These are phyloP conservation scores for Pelusios castaneus DNA, from an alignment of 2,113 vertebrate species.

Conservation along the genomic window DNA sequence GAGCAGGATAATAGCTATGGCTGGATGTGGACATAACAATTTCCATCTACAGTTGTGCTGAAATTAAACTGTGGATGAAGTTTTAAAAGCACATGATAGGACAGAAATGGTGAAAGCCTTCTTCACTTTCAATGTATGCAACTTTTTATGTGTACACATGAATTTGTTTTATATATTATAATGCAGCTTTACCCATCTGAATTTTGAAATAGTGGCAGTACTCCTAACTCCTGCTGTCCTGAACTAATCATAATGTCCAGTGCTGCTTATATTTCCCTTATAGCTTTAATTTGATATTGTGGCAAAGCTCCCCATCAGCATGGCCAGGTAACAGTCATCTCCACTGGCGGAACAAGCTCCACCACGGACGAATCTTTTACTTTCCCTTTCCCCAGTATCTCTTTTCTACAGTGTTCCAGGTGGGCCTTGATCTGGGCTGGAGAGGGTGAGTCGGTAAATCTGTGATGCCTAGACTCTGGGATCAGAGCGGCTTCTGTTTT, in stretches of 20 bases:
- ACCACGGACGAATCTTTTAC: no score
- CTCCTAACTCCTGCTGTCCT: neutral
- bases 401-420: no score
- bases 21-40: neutral
- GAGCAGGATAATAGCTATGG: fast-evolving
- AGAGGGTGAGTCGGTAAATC: no score
- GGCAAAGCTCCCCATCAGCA: no score
- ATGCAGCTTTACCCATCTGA: neutral
- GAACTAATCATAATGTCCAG: neutral
- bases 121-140: neutral
- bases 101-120: neutral
- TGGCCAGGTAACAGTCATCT: no score
- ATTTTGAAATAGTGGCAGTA: neutral
- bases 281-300: neutral
- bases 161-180: neutral
- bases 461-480: no score
- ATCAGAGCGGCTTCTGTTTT: no score
- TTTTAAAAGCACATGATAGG: neutral
- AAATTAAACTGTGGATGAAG: neutral
- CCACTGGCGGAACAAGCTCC: no score
- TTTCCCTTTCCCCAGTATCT: no score
- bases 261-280: neutral
- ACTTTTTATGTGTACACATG: neutral
- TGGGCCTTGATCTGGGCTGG: no score
- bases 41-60: neutral